A percentile compares a stretch with the other conserved stretches of the same genome.
Evolutionary conservation across 2,113 vertebrate species (phyloP).

Genomic region (Corydoras maculifer): DNA sequence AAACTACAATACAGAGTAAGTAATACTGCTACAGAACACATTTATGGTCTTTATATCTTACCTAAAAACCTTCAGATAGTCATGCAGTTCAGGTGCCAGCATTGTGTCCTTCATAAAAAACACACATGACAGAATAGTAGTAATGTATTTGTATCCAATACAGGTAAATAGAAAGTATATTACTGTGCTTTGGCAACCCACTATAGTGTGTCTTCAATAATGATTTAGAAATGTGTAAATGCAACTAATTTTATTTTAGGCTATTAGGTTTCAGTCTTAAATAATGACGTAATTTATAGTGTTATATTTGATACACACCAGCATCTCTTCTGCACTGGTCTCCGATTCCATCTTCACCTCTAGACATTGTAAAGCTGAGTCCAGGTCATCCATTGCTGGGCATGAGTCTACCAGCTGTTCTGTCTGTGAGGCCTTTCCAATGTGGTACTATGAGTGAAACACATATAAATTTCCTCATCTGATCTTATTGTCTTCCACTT

Average conservation of each 20-base stretch:
- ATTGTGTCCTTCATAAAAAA: constrained; percentile 48
- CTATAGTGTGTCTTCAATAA: no score
- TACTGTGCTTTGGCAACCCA: no score
- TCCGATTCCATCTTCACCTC: constrained; percentile 69
- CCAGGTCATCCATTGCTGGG: constrained; percentile 65
- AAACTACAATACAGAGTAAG: no score
- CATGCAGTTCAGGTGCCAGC: constrained; percentile 57
- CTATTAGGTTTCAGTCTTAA: no score
- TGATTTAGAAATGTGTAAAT: no score
- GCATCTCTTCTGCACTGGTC: constrained; percentile 47
- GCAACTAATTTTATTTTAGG: no score
- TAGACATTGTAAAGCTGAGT: constrained; percentile 64
- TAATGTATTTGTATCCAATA: no score
- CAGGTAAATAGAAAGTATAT: no score
- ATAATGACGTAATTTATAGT: no score
- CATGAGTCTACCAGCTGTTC: constrained; percentile 36
- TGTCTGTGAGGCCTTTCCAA: constrained; percentile 61
- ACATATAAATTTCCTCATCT: background rate
- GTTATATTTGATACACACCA: constrained; percentile 49
- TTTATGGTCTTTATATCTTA: constrained; percentile 38
- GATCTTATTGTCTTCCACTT: no score
- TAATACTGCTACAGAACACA: no score
- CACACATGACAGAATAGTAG: background rate
- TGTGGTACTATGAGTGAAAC: background rate
- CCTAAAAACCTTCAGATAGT: constrained; percentile 70